Evolutionary conservation across 2,797 vertebrate species (phyloP).

Genomic region (Oreortyx pictus): DNA sequence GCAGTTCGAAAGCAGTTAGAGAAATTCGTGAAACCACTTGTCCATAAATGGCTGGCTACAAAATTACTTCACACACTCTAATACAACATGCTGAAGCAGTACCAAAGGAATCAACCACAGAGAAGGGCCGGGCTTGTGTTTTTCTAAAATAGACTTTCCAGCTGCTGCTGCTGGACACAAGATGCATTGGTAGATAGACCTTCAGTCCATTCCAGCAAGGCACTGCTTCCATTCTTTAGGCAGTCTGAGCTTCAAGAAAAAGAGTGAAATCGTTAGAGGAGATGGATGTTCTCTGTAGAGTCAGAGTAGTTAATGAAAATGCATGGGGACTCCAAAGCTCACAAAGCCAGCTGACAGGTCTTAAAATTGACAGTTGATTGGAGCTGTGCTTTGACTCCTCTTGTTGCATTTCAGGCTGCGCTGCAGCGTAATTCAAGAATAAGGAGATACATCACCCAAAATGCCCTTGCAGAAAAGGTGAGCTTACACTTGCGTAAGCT

Average conservation of each 20-base stretch:
- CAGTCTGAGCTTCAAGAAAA: background rate
- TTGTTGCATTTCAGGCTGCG: background rate
- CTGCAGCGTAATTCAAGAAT: background rate
- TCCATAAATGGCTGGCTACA: background rate
- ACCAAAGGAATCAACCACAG: background rate
- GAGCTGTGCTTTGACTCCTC: background rate
- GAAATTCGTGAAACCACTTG: slow-evolving; percentile 6
- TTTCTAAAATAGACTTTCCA: background rate
- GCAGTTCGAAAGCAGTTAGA: slow-evolving; percentile 4
- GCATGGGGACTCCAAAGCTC: background rate
- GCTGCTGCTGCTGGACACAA: background rate
- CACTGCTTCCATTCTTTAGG: background rate
- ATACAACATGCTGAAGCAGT: background rate
- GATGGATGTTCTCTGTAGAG: background rate
- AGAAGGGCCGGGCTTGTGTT: background rate
- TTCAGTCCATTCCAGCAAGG: background rate
- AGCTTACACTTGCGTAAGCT: background rate
- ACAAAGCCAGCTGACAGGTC: background rate
- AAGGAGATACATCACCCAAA: background rate
- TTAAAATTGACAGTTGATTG: background rate
- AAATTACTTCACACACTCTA: background rate
- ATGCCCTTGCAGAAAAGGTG: background rate
- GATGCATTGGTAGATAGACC: background rate
- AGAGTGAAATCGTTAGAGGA: background rate
- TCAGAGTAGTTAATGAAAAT: background rate